These are phyloP conservation scores for Fabriciana adippe DNA, from an alignment of 2,888 invertebrate species.

Conservation along the genomic window DNA sequence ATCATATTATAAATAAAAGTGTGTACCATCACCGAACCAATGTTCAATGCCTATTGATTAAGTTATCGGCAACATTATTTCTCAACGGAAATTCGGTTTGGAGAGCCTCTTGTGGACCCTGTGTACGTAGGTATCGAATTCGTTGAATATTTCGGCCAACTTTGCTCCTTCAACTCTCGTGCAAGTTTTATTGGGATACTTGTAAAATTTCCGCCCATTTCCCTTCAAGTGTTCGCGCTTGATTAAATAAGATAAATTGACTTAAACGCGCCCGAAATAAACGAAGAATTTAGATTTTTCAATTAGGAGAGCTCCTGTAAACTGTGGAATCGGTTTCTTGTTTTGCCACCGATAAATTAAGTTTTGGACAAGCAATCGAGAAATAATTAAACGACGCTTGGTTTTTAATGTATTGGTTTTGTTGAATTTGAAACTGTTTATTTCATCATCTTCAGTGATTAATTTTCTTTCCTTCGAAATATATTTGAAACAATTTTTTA, in stretches of 20 bases:
- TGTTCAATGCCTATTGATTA: slow-evolving; percentile 27
- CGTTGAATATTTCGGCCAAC: slow-evolving; percentile 70
- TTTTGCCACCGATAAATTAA: slow-evolving; percentile 46
- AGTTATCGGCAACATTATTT: slow-evolving; percentile 29
- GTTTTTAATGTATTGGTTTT: slow-evolving; percentile 28
- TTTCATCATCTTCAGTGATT: not conserved
- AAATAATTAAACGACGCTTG: slow-evolving; percentile 45
- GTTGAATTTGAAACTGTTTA: slow-evolving; percentile 9
- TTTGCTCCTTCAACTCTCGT: slow-evolving; percentile 63
- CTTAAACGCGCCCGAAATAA: slow-evolving; percentile 58
- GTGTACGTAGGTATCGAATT: slow-evolving; percentile 61
- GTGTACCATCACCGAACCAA: not conserved
- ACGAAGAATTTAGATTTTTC: slow-evolving; percentile 52
- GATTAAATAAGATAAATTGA: slow-evolving; percentile 81
- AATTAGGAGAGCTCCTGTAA: slow-evolving; percentile 46
- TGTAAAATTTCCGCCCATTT: slow-evolving; percentile 78
- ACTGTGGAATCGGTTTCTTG: slow-evolving; percentile 47
- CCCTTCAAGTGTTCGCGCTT: slow-evolving; percentile 72
- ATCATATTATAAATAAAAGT: slow-evolving; percentile 1
- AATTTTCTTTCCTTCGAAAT: not conserved
- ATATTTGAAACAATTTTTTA: too few relatives aligned
- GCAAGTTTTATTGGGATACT: slow-evolving; percentile 81
- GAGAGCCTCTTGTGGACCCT: slow-evolving; percentile 34
- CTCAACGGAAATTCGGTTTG: slow-evolving; percentile 31
- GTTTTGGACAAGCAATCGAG: slow-evolving; percentile 46